A percentile compares a stretch with the other conserved stretches of the same genome.
Conservation (phyloP, 2,888 invertebrate species). For the Agrilus cyanescens region DNA sequence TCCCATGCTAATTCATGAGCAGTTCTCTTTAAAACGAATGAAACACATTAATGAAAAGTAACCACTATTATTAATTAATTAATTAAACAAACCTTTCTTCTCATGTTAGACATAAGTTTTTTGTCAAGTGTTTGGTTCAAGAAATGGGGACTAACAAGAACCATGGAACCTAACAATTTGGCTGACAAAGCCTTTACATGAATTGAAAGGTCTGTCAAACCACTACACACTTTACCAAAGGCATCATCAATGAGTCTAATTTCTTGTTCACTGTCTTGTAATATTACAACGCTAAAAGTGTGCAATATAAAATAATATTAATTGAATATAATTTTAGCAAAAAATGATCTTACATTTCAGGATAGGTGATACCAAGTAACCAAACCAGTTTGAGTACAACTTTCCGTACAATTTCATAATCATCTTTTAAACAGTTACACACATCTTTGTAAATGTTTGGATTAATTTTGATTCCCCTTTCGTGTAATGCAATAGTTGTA, state of each 20-base stretch:
- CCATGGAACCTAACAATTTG: constrained; percentile 74
- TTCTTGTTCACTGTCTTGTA: constrained; percentile 67
- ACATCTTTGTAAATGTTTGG: constrained; percentile 56
- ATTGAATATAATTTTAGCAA: neutral
- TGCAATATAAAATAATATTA: constrained; percentile 4
- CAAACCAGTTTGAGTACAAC: constrained; percentile 78
- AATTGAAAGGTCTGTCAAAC: constrained; percentile 85
- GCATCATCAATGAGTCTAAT: constrained; percentile 89
- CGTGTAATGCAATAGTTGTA: constrained; percentile 71
- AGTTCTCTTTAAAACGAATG: constrained; percentile 47
- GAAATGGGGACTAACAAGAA: constrained; percentile 76
- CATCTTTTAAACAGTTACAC: constrained; percentile 72
- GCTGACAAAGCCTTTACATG: constrained; percentile 78
- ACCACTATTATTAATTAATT: constrained; percentile 2
- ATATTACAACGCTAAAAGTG: constrained; percentile 49
- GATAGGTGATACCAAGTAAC: constrained; percentile 74
- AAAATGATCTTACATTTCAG: constrained; percentile 56
- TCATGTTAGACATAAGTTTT: constrained; percentile 92
- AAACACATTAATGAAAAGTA: constrained; percentile 1
- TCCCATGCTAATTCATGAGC: constrained; percentile 80
- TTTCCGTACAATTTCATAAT: constrained; percentile 85
- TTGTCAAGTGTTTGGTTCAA: constrained; percentile 95
- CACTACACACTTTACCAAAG: constrained; percentile 87
- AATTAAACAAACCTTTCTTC: constrained; percentile 42
- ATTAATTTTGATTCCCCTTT: constrained; percentile 69